phyloP scores from a whole-genome alignment of 1,140 invertebrate genomes.

The Dendrolimus punctatus region DNA sequence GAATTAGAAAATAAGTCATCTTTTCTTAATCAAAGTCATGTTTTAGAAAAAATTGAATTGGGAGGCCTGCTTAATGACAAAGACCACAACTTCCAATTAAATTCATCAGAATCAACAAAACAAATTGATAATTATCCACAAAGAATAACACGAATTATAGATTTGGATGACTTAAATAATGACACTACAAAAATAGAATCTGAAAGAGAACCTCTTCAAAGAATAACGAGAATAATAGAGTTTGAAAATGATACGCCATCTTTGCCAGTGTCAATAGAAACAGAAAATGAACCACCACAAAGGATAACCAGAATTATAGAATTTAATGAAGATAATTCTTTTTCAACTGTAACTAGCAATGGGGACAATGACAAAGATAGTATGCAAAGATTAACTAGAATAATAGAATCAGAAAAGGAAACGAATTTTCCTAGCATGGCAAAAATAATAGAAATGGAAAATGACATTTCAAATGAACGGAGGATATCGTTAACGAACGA shows the following conservation, averaged over 20 bases:
- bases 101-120: conserved; percentile 13
- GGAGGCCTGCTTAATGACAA: conserved; percentile 19
- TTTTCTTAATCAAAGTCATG: conserved; percentile 26
- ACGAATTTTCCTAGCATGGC: conserved; percentile 57
- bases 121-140: conserved; percentile 35
- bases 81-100: conserved; percentile 25
- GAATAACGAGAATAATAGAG: conserved; percentile 56
- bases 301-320: conserved; percentile 63
- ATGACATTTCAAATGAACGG: conserved; percentile 62
- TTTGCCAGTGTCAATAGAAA: conserved; percentile 34
- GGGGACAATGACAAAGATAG: conserved; percentile 39
- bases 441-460: conserved; percentile 69
- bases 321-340: conserved; percentile 51
- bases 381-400: conserved; percentile 43
- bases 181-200: conserved; percentile 18
- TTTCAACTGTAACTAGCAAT: conserved; percentile 38
- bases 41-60: conserved; percentile 31
- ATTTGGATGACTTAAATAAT: conserved; percentile 47
- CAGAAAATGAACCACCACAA: conserved; percentile 49
- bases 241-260: conserved; percentile 51
- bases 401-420: conserved; percentile 53
- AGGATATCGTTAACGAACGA: conserved; percentile 61
- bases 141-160: conserved; percentile 46
- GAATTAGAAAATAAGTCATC: conserved; percentile 34
- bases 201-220: conserved; percentile 49